Evolutionary conservation across 2,888 invertebrate genomes (phyloP), one percentile per base, ranked within the genome.

Genomic region (Ophion ventricosus): DNA sequence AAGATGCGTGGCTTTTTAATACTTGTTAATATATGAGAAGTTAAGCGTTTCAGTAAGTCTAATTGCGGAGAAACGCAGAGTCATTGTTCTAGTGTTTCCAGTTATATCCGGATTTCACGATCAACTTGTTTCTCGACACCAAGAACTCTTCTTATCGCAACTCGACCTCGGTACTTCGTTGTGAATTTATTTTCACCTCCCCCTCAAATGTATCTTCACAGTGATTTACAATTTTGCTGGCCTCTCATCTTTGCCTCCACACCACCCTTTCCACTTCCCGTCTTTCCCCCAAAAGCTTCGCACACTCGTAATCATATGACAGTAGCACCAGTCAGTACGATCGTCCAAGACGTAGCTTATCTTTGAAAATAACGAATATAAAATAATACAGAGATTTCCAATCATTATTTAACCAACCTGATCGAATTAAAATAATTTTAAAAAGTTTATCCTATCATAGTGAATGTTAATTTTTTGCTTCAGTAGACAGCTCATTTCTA

Each of bases 91-190:
- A n/a, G 80, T 26, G 25, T 67, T 76, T 66, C 83, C 83, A 73
- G 83, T 80, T 76, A 56, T 72, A 83, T 80, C 80, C 80, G 17
- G 83, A 83, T 75, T 76, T 72, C n/a, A 59, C 43, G 72, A 82
- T 82, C 59, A 40, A 63, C 75, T 61, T 72, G 54, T 56, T 72
- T 80, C 80, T 83, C 80, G 80, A 76, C 83, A 83, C 67, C 76
- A 49, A 80, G 82, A 80, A 75, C 75, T 82, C 69, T 66, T 56
- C 69, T 85, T 85, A 83, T 83, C 84, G 26, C 49, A 17, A 26
- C 43, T 5, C 49, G 76, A 83, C 85, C 80, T 80, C 79, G 70
- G 56, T 76, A 61, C 80, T 75, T 54, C 76, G 54, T 56, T 66
- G 29, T 35, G 64, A 25, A 40, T 72, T 72, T 85, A 75, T 79